Percentiles rank a stretch among this genome's conserved stretches.
Evolutionary conservation across 2,797 vertebrate genomes (phyloP).

Genomic region (Falco naumanni): DNA sequence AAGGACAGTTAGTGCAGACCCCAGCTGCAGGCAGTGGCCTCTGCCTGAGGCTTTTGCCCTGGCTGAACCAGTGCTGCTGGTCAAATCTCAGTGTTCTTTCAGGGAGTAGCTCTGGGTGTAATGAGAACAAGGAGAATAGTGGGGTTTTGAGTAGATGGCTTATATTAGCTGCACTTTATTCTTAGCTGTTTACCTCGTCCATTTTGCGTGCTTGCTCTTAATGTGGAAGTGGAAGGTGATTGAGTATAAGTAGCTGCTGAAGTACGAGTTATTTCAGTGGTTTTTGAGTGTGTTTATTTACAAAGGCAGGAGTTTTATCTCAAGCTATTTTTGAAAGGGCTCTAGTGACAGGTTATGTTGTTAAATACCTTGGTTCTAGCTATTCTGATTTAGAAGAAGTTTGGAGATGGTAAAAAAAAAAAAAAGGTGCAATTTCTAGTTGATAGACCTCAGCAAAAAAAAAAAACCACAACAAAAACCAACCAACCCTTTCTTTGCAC

Average conservation of each 20-base stretch:
- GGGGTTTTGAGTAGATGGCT: background rate
- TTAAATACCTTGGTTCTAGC: background rate
- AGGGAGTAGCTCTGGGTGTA: background rate
- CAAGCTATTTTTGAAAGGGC: background rate
- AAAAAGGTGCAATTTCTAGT: background rate
- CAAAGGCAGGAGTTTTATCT: background rate
- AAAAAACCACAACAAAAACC: no score
- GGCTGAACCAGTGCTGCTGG: background rate
- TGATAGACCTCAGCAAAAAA: background rate
- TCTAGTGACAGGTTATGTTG: background rate
- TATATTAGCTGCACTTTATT: background rate
- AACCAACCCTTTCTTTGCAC: background rate
- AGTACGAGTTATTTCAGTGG: background rate
- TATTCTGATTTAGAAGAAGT: background rate
- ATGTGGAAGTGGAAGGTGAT: background rate
- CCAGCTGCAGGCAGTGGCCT: background rate
- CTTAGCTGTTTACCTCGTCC: background rate
- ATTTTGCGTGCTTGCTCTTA: background rate
- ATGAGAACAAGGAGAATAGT: background rate
- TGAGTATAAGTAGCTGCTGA: background rate
- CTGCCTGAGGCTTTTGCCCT: background rate
- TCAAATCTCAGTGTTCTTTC: background rate
- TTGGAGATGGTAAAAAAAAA: background rate
- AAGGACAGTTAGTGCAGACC: background rate
- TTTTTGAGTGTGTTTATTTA: background rate